Percentiles rank a stretch among this genome's conserved stretches.
phyloP scores from a whole-genome alignment of 2,888 invertebrate species.

The Artemia sinica region DNA sequence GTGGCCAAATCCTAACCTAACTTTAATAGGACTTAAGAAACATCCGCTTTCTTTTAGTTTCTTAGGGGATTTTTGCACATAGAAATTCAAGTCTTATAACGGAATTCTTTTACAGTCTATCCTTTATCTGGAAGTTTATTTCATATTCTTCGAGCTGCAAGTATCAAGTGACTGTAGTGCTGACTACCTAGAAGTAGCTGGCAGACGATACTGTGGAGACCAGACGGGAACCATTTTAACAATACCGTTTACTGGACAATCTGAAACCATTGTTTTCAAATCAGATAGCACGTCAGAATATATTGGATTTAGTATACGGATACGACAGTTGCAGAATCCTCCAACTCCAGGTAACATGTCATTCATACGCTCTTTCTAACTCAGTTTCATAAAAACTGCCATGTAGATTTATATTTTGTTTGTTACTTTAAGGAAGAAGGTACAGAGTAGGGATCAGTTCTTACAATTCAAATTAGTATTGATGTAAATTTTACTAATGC shows the following conservation, averaged over 20 bases:
- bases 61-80: neutral
- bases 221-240: constrained; percentile 18
- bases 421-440: too few relatives aligned
- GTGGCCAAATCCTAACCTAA: too few relatives aligned
- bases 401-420: too few relatives aligned
- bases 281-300: constrained; percentile 17
- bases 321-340: constrained; percentile 16
- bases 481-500: too few relatives aligned
- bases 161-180: constrained; percentile 13
- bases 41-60: too few relatives aligned
- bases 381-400: too few relatives aligned
- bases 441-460: too few relatives aligned
- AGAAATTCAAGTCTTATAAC: neutral
- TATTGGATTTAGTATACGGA: constrained; percentile 19
- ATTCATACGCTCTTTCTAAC: too few relatives aligned
- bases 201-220: constrained; percentile 20
- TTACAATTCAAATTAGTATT: too few relatives aligned
- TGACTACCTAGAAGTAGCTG: constrained; percentile 19
- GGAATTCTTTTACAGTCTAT: constrained; percentile 16
- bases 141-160: constrained; percentile 20
- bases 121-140: constrained; percentile 16
- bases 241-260: constrained; percentile 15
- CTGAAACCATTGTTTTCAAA: constrained; percentile 17
- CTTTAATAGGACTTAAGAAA: too few relatives aligned
- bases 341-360: neutral